These are phyloP conservation scores for Galendromus occidentalis DNA, from an alignment of 1,140 invertebrate species.

Conservation along the genomic window DNA sequence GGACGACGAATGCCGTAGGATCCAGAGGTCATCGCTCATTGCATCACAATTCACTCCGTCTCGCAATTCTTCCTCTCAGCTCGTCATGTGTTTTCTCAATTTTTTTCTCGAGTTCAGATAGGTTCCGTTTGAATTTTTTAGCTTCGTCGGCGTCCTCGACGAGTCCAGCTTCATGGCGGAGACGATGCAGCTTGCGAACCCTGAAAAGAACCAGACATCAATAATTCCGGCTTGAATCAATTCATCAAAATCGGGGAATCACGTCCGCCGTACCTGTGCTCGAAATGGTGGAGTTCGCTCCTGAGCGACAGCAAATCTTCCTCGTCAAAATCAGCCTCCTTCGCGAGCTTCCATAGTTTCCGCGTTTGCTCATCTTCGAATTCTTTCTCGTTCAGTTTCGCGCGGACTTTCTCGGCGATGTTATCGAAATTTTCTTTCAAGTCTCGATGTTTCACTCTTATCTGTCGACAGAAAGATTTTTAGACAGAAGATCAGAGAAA, in stretches of 20 bases:
- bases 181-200: not conserved
- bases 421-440: not conserved
- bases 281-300: not conserved
- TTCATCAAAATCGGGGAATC: too few species aligned
- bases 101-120: not conserved
- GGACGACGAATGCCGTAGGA: too few species aligned
- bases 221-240: too few species aligned
- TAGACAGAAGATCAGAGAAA: not conserved
- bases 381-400: not conserved
- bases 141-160: not conserved
- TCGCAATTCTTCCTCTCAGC: not conserved
- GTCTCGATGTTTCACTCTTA: not conserved
- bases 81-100: not conserved
- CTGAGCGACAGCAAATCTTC: not conserved
- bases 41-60: not conserved
- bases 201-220: not conserved
- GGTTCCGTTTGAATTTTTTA: not conserved
- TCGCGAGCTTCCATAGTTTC: not conserved
- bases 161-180: not conserved
- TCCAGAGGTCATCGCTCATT: not conserved
- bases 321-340: not conserved
- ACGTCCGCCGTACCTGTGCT: not conserved
- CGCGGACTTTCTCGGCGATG: not conserved
- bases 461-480: not conserved
- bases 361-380: not conserved